phyloP scores from a whole-genome alignment of 2,113 vertebrate species.

The Heterotis niloticus region DNA sequence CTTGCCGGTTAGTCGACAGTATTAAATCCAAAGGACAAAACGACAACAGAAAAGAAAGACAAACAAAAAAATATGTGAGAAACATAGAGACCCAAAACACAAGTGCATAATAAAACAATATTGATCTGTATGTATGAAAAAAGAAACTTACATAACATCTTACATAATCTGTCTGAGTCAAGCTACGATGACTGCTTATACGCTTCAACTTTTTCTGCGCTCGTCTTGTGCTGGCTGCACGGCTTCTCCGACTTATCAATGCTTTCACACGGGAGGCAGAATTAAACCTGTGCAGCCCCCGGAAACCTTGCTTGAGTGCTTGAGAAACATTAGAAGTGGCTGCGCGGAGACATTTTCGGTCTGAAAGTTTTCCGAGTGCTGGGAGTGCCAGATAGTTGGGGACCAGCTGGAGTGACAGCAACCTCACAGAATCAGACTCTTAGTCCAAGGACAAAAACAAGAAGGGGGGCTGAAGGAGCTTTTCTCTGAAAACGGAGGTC shows the following conservation, averaged over 20 bases:
- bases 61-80: background rate
- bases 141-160: conserved; percentile 29
- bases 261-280: conserved; percentile 46
- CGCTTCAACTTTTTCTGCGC: background rate
- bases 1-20: background rate
- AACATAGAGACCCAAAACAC: background rate
- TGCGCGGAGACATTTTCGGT: conserved; percentile 51
- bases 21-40: background rate
- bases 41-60: background rate
- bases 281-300: conserved; percentile 26
- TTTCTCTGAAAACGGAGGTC: conserved; percentile 45
- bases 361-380: conserved; percentile 31
- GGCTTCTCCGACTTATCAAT: background rate
- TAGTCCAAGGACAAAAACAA: background rate
- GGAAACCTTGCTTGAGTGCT: background rate
- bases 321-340: conserved; percentile 43
- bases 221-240: background rate
- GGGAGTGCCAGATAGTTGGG: background rate
- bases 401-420: background rate
- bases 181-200: background rate
- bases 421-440: background rate
- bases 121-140: conserved; percentile 4
- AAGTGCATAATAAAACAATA: conserved; percentile 11
- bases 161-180: conserved; percentile 21
- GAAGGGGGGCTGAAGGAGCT: conserved; percentile 25